Percentiles rank a stretch among this genome's conserved stretches.
Conservation (phyloP, 2,113 vertebrate species). For the Muntiacus reevesi region DNA sequence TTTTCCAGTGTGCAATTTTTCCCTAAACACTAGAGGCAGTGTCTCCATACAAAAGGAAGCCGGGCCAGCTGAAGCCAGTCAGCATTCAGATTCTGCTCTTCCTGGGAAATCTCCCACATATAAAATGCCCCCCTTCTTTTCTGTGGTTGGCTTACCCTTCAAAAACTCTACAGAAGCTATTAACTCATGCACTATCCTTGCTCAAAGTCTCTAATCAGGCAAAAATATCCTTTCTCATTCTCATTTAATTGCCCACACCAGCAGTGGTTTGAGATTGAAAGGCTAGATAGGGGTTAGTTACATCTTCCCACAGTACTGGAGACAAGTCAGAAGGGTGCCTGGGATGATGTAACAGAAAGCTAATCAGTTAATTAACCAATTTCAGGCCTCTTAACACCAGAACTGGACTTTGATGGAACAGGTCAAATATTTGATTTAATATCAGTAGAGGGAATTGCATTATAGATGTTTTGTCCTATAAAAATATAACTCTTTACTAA, state of each 20-base stretch:
- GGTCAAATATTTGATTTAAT: not conserved
- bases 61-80: not conserved
- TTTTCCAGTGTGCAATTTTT: not conserved
- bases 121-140: too few relatives aligned
- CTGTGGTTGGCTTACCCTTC: not conserved
- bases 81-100: not conserved
- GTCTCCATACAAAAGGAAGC: not conserved
- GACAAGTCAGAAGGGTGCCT: not conserved
- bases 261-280: not conserved
- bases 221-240: not conserved
- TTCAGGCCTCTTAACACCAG: not conserved
- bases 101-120: not conserved
- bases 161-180: not conserved
- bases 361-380: not conserved
- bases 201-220: not conserved
- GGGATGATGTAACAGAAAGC: not conserved
- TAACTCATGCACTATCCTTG: too few relatives aligned
- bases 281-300: not conserved
- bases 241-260: not conserved
- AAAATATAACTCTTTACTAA: not conserved
- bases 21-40: conserved; percentile 52
- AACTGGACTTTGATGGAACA: not conserved
- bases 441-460: not conserved
- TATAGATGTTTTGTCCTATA: not conserved
- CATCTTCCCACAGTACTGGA: not conserved